Conservation (phyloP, 2,797 vertebrate genomes). For the Rhadinocentrus ornatus region DNA sequence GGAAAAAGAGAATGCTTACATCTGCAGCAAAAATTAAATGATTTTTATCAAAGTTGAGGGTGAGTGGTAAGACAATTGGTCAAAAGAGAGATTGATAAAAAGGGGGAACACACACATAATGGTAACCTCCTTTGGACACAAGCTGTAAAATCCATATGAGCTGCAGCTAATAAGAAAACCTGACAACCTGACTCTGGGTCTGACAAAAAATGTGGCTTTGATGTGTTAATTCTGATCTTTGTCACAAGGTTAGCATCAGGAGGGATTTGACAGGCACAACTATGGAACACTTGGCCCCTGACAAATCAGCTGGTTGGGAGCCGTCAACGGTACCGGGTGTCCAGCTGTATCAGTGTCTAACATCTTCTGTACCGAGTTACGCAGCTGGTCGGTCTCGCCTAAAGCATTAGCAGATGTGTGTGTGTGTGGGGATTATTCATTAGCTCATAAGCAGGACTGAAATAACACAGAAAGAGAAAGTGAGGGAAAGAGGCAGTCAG, state of each 20-base stretch:
- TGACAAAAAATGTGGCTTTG: constrained; percentile 57
- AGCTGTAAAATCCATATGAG: constrained; percentile 34
- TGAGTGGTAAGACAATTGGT: constrained; percentile 5
- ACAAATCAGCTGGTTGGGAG: constrained; percentile 77
- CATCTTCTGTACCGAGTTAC: constrained; percentile 32
- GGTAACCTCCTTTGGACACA: constrained; percentile 19
- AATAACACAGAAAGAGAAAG: constrained; percentile 37
- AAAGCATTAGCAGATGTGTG: constrained; percentile 26
- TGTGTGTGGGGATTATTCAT: constrained; percentile 32
- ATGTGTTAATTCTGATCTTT: constrained; percentile 59
- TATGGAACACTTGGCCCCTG: constrained; percentile 64
- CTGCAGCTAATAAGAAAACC: constrained; percentile 23
- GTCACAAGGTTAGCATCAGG: constrained; percentile 28
- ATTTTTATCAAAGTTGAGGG: constrained; percentile 39
- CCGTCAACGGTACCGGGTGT: background rate
- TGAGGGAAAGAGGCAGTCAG: constrained; percentile 4
- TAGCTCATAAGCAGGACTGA: constrained; percentile 52
- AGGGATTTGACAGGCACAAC: constrained; percentile 55
- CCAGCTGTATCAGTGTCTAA: constrained; percentile 4
- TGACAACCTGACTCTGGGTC: constrained; percentile 59
- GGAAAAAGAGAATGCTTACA: constrained; percentile 15
- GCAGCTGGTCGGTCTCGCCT: constrained; percentile 54
- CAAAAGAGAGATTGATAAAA: constrained; percentile 31
- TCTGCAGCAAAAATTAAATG: constrained; percentile 19
- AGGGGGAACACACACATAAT: constrained; percentile 19